Percentiles rank a stretch among this genome's conserved stretches.
These are phyloP conservation scores for Pollimyrus isidori DNA, from an alignment of 2,113 vertebrate species.

Conservation along the genomic window DNA sequence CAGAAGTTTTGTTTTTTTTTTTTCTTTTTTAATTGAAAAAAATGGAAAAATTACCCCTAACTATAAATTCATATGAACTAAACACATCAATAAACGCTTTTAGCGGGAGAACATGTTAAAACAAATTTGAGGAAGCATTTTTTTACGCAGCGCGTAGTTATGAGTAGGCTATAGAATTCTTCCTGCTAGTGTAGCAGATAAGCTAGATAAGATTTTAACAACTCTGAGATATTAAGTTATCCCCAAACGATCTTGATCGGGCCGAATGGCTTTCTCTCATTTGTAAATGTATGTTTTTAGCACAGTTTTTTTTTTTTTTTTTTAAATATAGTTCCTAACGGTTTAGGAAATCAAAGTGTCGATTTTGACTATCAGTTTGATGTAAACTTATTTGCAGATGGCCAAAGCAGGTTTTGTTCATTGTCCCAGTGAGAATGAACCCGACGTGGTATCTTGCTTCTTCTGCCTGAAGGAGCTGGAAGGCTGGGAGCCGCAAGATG, in stretches of 20 bases:
- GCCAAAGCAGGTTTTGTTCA: constrained; percentile 67
- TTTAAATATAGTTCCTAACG: background rate
- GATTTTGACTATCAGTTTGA: background rate
- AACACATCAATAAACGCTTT: background rate
- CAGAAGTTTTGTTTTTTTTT: too few relatives aligned
- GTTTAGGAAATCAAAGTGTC: background rate
- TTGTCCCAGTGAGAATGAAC: constrained; percentile 55
- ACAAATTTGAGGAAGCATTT: too few relatives aligned
- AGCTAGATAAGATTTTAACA: too few relatives aligned
- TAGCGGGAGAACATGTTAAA: too few relatives aligned
- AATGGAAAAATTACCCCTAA: background rate
- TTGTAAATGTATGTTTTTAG: background rate
- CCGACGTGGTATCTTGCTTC: constrained; percentile 67
- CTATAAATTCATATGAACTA: background rate
- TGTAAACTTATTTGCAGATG: constrained; percentile 54
- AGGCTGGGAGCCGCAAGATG: constrained; percentile 69
- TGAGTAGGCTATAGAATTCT: too few relatives aligned
- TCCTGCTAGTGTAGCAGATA: too few relatives aligned
- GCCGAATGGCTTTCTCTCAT: too few relatives aligned
- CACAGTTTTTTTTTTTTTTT: too few relatives aligned
- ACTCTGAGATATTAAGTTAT: too few relatives aligned
- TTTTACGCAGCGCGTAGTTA: too few relatives aligned
- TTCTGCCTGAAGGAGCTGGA: constrained; percentile 72
- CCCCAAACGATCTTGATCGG: too few relatives aligned
- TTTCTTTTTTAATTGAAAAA: background rate